Base-by-base conservation (phyloP, 92 coral and sea anemone species). In the Actinernus sp. region DNA sequence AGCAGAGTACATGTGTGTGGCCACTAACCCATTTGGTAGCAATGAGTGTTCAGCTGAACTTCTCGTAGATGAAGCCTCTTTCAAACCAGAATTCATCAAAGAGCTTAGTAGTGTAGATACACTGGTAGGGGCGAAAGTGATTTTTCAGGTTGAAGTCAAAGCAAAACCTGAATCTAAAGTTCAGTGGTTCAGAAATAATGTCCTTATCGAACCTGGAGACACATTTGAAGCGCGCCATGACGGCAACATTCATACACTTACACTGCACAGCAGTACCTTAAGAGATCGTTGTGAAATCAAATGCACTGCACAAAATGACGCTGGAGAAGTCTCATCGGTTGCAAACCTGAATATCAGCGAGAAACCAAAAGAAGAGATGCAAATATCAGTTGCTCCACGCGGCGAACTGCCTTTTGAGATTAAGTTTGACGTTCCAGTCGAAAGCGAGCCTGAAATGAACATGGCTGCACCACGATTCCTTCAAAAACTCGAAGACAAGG, bases 131-230 rank as follows among this genome's bases (percentile, higher is more conserved):
- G 58, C 60, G 29, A 82, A 87, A 55, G 92, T 84, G 30, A 55
- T 39, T 49, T 91, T 95, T 31, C 89, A 76, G 20, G 88, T 81
- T 21, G 73, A 80, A 68, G 71, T 95, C 30, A 83, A 72, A 27
- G 99, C 95, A 19, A 64, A 65, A 13, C 99, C 99, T 11, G 77
- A 81, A 49, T 97, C 99, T 13, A 80, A 68, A 26, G 80, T 87
- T 5, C 44, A 62, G n/a, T 95, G 99, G 99, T 81, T 80, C 36
- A 87, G 65, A 50, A 78, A 95, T 52, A 75, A 68, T 49, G 84
- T 88, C 12, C 83, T 87, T 11, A 54, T 84, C 31, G 74, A 65
- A 31, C 66, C 75, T 21, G 89, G 85, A 17, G 83, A 57, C 51
- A 74, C 85, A 55, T 81, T 68, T 53, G 89, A 76, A 65, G 55